Base-by-base conservation (phyloP, 2,888 invertebrate species). In the Polydrusus tereticollis region DNA sequence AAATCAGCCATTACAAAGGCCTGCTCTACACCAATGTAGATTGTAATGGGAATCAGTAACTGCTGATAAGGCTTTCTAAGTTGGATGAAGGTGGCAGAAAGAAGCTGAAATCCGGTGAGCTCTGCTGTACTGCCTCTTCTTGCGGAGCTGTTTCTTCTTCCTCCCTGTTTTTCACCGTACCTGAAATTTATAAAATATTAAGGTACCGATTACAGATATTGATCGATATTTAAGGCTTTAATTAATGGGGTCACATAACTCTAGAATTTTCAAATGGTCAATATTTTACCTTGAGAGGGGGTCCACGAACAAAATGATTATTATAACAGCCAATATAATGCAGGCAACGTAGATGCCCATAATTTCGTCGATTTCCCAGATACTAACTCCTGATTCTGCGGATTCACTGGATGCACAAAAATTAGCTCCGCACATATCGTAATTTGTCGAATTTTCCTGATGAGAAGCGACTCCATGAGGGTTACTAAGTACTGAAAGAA, bases 11-110 rank as follows among this genome's bases (percentile, higher is more conserved):
- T 94, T 78, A 97, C 94, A 86, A 97, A 98, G 0, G 97, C 98
- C 84, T 98, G 98, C 83, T 98, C 98, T 91, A 99, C 94, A 68
- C 98, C 98, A 80, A 97, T 97, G 92, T 96, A 99, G 60, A 99
- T 87, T 0, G 98, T 99, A 75, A 99, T 92, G 0, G 98, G 98
- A 75, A 98, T 95, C 29, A 99, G 89, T 4, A 98, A 88, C 81
- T 97, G 93, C 82, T 98, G 97, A 83, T 96, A 94, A 0, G 94
- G 94, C 83, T 97, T 94, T 85, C 93, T 93, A 82, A 97, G 88
- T 83, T 98, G 98, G 83, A 93, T 93, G 72, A 94, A 92, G 0
- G 98, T 98, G 14, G 96, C 96, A 8, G 95, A 92, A 7, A 96
- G 86, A 63, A 96, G 87, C 83, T 94, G 93, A 78, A 94, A 91